These are phyloP conservation scores for Callinectes sapidus DNA, from an alignment of 2,888 invertebrate species.

Conservation along the genomic window DNA sequence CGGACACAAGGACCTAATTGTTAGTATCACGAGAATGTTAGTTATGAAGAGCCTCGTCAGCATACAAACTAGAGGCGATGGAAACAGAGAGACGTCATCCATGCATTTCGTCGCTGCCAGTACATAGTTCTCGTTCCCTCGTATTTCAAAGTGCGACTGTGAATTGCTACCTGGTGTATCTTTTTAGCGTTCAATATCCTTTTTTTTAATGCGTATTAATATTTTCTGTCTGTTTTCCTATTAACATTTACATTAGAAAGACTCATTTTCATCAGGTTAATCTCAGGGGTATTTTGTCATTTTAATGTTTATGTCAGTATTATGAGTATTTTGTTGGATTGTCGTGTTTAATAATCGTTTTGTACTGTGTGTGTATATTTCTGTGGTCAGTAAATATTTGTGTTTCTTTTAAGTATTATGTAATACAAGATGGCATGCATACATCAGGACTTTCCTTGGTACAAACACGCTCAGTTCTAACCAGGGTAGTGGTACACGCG, in stretches of 20 bases:
- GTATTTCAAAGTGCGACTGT: neutral
- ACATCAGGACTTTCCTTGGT: neutral
- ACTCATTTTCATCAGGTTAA: too few relatives aligned
- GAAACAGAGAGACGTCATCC: neutral
- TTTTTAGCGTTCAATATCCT: neutral
- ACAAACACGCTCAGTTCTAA: neutral
- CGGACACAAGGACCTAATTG: neutral
- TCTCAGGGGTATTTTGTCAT: too few relatives aligned
- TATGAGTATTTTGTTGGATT: too few relatives aligned
- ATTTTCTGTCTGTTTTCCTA: too few relatives aligned
- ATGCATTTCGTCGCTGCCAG: neutral
- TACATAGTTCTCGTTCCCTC: neutral
- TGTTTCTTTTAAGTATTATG: too few relatives aligned
- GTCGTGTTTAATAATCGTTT: too few relatives aligned
- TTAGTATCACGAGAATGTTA: constrained; percentile 1
- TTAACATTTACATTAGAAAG: too few relatives aligned
- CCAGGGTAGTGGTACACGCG: neutral
- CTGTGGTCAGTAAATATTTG: too few relatives aligned
- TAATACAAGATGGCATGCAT: neutral
- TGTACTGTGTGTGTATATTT: too few relatives aligned
- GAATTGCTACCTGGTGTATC: neutral
- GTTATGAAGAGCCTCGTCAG: constrained; percentile 9
- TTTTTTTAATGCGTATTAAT: neutral
- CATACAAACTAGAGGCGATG: neutral
- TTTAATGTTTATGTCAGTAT: too few relatives aligned